These are phyloP conservation scores for Vanessa cardui DNA, from an alignment of 2,888 invertebrate species.

Conservation along the genomic window DNA sequence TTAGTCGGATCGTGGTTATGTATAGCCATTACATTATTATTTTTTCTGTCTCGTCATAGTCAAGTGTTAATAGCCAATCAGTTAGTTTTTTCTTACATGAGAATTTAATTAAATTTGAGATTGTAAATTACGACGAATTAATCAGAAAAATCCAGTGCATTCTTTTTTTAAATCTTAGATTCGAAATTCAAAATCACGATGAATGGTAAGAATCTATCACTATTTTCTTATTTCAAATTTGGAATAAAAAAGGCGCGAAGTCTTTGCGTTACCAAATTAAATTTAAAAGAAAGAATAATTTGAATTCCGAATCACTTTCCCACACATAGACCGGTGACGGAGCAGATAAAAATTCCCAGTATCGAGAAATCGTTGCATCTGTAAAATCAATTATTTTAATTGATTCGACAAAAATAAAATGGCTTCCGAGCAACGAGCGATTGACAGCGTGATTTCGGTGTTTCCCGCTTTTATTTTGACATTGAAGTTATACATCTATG, in stretches of 20 bases:
- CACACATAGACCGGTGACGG: conserved; percentile 17
- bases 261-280: not conserved
- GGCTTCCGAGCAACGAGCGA: conserved; percentile 66
- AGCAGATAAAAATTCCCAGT: conserved; percentile 40
- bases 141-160: no score
- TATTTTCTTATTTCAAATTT: not conserved
- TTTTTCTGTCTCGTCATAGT: no score
- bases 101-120: no score
- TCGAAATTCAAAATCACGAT: no score
- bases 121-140: no score
- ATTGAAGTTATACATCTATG: conserved; percentile 19
- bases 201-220: not conserved
- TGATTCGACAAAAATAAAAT: conserved; percentile 75
- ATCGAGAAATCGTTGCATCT: conserved; percentile 53
- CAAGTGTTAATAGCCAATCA: no score
- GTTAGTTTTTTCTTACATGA: no score
- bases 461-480: conserved; percentile 62
- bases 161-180: no score
- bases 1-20: no score
- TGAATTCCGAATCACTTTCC: conserved; percentile 13
- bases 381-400: conserved; percentile 80
- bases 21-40: no score
- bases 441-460: conserved; percentile 68
- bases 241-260: not conserved
- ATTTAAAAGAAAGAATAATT: conserved; percentile 6